Percentiles rank a stretch among this genome's conserved stretches.
These are phyloP conservation scores for Urosaurus nigricauda DNA, from an alignment of 2,797 vertebrate genomes.

Conservation along the genomic window DNA sequence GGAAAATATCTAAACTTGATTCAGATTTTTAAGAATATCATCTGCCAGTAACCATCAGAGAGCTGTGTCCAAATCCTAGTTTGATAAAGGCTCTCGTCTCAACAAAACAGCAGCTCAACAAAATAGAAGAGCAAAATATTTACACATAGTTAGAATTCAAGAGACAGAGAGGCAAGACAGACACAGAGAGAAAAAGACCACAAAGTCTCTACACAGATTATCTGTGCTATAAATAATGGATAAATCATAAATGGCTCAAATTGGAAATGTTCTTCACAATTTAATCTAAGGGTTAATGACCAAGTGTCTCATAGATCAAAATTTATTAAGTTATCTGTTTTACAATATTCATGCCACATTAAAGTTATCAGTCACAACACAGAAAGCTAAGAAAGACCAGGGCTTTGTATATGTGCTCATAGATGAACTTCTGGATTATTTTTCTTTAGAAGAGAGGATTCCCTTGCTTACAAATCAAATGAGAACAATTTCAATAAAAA, in stretches of 20 bases:
- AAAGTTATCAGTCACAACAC: not conserved
- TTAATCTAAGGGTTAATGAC: constrained; percentile 25
- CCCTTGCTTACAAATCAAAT: not conserved
- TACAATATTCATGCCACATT: not conserved
- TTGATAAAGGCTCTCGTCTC: not conserved
- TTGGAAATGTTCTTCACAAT: constrained; percentile 19
- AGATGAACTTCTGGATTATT: not conserved
- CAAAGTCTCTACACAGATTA: not conserved
- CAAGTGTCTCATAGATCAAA: not conserved
- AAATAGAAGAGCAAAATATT: too few species aligned
- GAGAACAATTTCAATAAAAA: not conserved
- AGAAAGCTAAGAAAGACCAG: not conserved
- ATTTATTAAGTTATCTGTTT: constrained; percentile 22
- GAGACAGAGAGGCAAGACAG: too few species aligned
- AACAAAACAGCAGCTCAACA: not conserved
- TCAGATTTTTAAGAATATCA: not conserved
- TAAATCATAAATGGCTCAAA: constrained; percentile 10
- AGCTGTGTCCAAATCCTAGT: not conserved
- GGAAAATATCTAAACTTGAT: not conserved
- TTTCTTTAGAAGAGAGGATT: not conserved
- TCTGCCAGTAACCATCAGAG: not conserved
- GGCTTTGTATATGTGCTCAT: not conserved
- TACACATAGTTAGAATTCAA: too few species aligned
- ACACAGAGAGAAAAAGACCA: too few species aligned
- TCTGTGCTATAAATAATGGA: constrained; percentile 20